phyloP scores from a whole-genome alignment of 2,113 vertebrate species.

The Lasiurus cinereus region DNA sequence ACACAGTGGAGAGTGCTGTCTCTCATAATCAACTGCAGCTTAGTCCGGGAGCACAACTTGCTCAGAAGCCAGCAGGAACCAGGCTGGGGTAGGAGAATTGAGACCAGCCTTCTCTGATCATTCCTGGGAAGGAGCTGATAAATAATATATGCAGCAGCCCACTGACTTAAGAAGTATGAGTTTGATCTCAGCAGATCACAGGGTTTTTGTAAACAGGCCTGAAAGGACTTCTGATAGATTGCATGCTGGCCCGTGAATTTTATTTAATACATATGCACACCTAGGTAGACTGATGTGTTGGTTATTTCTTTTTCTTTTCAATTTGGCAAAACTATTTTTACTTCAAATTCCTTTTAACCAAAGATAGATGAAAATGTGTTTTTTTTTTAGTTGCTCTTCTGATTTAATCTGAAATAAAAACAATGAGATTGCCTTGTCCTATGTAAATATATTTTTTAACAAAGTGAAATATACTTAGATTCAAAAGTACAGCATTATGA shows the following conservation, averaged over 20 bases:
- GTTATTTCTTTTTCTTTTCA: conserved; percentile 39
- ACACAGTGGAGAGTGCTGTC: rapidly evolving
- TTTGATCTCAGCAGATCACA: conserved; percentile 44
- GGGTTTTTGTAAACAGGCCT: conserved; percentile 13
- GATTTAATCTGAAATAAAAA: conserved; percentile 63
- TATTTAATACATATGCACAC: not conserved
- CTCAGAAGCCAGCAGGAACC: not conserved
- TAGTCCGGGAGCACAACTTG: not conserved
- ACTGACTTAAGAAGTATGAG: not conserved
- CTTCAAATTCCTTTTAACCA: conserved; percentile 28
- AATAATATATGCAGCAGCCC: not conserved
- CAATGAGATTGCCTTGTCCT: conserved; percentile 38
- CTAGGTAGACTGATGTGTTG: not conserved
- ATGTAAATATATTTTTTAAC: conserved; percentile 65
- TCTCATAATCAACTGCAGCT: not conserved
- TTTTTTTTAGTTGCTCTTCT: not conserved
- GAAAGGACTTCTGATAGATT: not conserved
- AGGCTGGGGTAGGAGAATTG: not conserved
- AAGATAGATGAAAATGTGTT: conserved; percentile 4
- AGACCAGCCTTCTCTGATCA: not conserved
- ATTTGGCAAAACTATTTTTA: conserved; percentile 9
- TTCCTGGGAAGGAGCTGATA: conserved; percentile 14
- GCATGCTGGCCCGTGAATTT: not conserved
- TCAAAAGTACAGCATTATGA: conserved; percentile 9
- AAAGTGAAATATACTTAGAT: conserved; percentile 34